Percentiles rank a stretch among this genome's conserved stretches.
phyloP scores from a whole-genome alignment of 2,888 invertebrate species.

The Dolichomitus sp. region DNA sequence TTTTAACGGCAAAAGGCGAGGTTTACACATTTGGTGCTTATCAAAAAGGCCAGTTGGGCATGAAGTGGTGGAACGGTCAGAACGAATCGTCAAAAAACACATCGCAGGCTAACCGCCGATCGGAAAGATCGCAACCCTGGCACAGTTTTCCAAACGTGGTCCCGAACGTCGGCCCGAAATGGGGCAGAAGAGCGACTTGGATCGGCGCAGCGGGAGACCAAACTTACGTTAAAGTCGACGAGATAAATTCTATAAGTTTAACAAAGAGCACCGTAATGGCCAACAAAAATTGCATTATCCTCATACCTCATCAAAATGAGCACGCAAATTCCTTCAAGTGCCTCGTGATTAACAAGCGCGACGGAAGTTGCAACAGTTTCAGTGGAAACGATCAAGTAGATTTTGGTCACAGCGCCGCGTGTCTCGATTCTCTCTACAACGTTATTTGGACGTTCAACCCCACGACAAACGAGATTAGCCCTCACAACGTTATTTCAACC shows the following conservation, averaged over 20 bases:
- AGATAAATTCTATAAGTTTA: slow-evolving; percentile 96
- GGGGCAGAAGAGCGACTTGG: slow-evolving; percentile 97
- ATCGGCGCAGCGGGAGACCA: slow-evolving; percentile 98
- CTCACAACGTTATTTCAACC: slow-evolving; percentile 94
- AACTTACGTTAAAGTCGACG: slow-evolving; percentile 96
- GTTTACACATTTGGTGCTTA: slow-evolving; percentile 97
- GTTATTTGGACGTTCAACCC: slow-evolving; percentile 97
- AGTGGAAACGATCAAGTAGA: slow-evolving; percentile 94
- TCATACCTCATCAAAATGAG: slow-evolving; percentile 92
- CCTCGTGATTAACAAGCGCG: slow-evolving; percentile 95
- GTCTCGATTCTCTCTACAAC: slow-evolving; percentile 97
- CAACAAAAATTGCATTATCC: slow-evolving; percentile 92
- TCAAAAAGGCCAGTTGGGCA: slow-evolving; percentile 89
- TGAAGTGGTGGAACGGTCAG: slow-evolving; percentile 84
- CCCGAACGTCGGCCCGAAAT: slow-evolving; percentile 93
- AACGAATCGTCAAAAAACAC: slow-evolving; percentile 79
- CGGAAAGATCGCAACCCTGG: slow-evolving; percentile 89
- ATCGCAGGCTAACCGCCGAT: slow-evolving; percentile 79
- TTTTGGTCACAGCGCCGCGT: slow-evolving; percentile 92
- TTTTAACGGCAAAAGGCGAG: slow-evolving; percentile 95
- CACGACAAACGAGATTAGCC: slow-evolving; percentile 89
- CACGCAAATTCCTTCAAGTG: slow-evolving; percentile 93
- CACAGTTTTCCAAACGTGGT: slow-evolving; percentile 92
- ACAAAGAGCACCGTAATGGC: slow-evolving; percentile 96
- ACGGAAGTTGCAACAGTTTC: slow-evolving; percentile 96